Conservation (phyloP, 2,113 vertebrate species). For the Notarius quadriscutis region DNA sequence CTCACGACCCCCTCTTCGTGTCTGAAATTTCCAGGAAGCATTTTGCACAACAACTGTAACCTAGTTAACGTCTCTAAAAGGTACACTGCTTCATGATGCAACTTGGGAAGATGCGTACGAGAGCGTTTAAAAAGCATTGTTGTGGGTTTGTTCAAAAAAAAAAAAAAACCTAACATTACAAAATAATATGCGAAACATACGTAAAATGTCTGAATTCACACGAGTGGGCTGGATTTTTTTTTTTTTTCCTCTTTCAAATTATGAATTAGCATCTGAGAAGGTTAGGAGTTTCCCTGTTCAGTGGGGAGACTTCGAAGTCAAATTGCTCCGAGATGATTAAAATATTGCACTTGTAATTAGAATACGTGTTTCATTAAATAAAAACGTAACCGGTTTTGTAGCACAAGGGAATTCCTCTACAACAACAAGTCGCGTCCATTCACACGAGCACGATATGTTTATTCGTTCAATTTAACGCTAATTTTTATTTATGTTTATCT, state of each 20-base stretch:
- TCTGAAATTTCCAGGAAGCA: slow-evolving; percentile 38
- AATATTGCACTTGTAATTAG: not conserved
- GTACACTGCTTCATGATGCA: not conserved
- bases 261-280: not conserved
- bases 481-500: not conserved
- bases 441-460: not conserved
- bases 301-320: not conserved
- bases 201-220: not conserved
- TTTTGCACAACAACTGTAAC: slow-evolving; percentile 28
- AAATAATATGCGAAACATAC: not conserved
- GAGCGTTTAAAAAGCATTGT: not conserved
- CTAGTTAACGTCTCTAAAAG: not conserved
- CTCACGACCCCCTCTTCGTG: not conserved
- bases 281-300: not conserved
- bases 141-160: not conserved
- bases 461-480: not conserved
- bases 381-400: not conserved
- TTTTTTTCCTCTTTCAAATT: not conserved
- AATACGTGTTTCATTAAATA: not conserved
- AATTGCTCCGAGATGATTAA: not conserved
- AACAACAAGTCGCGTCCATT: not conserved
- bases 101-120: not conserved
- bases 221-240: not conserved
- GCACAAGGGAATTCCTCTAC: not conserved
- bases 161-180: not conserved